Percentiles rank a stretch among this genome's conserved stretches.
These are phyloP conservation scores for Mergus octosetaceus DNA, from an alignment of 2,797 vertebrate species.

Conservation along the genomic window DNA sequence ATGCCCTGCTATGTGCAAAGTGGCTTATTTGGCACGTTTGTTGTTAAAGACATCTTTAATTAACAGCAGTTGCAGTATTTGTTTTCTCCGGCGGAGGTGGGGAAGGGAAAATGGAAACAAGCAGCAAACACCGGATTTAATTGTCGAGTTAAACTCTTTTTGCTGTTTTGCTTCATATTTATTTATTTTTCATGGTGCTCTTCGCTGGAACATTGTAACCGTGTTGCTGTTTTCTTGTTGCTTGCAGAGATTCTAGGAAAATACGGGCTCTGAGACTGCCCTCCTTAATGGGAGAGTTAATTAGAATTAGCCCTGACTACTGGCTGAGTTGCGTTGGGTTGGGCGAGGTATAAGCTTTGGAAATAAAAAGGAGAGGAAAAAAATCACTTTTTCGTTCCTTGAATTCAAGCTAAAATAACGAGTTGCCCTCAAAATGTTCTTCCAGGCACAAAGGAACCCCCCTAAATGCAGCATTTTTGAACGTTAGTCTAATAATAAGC, in stretches of 20 bases:
- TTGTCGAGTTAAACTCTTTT: not conserved
- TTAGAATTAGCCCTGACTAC: not conserved
- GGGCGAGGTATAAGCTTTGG: not conserved
- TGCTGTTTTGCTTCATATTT: not conserved
- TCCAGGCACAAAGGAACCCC: not conserved
- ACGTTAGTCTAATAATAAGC: not conserved
- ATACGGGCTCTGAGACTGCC: not conserved
- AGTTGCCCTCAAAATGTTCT: fast-evolving
- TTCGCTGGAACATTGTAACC: not conserved
- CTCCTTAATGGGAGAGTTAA: not conserved
- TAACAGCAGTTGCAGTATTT: conserved; percentile 37
- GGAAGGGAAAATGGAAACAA: not conserved
- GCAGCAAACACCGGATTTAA: conserved; percentile 12
- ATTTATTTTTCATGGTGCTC: not conserved
- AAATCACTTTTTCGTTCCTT: not conserved
- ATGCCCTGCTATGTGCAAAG: not conserved
- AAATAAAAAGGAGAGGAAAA: not conserved
- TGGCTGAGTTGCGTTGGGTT: not conserved
- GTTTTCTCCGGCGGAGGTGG: conserved; percentile 4
- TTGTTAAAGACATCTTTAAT: conserved; percentile 60
- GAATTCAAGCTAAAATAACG: not conserved
- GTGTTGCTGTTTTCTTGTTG: not conserved
- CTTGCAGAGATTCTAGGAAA: not conserved
- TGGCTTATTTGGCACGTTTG: conserved; percentile 35
- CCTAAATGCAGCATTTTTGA: not conserved